A percentile compares a stretch with the other conserved stretches of the same genome.
Conservation (phyloP, 1,140 invertebrate species). For the Kradibia gibbosae region DNA sequence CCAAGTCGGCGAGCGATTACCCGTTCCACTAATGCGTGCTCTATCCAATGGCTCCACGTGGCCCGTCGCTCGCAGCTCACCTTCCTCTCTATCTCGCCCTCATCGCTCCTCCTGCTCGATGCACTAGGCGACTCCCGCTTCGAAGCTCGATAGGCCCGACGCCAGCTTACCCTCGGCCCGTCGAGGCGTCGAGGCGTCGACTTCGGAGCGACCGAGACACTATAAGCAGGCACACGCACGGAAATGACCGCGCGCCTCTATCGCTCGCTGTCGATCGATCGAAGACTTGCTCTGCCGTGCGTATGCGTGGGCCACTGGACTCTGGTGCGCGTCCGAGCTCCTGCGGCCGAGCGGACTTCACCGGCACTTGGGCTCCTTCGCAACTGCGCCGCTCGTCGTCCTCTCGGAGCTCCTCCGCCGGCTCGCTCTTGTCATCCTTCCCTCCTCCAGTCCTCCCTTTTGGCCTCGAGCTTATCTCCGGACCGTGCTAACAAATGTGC, state of each 20-base stretch:
- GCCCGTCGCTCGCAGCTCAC: not conserved
- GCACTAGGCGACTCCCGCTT: too few species aligned
- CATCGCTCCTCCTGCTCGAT: too few species aligned
- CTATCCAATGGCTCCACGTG: slow-evolving; percentile 34
- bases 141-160: too few species aligned
- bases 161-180: not conserved
- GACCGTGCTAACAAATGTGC: not conserved
- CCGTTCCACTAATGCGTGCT: slow-evolving; percentile 6
- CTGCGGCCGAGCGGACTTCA: not conserved
- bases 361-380: not conserved
- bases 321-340: not conserved
- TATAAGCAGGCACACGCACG: slow-evolving; percentile 4
- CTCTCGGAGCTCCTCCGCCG: not conserved
- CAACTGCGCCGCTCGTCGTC: not conserved
- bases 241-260: slow-evolving; percentile 12
- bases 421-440: not conserved
- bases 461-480: not conserved
- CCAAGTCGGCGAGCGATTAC: not conserved
- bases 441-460: not conserved
- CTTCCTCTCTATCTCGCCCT: not conserved
- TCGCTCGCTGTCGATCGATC: slow-evolving; percentile 32
- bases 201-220: not conserved
- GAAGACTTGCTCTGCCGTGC: not conserved
- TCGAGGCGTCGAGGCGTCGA: not conserved
- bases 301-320: not conserved